Evolutionary conservation across 2,888 invertebrate species (phyloP).

Genomic region (Chloroclystis v-ata): DNA sequence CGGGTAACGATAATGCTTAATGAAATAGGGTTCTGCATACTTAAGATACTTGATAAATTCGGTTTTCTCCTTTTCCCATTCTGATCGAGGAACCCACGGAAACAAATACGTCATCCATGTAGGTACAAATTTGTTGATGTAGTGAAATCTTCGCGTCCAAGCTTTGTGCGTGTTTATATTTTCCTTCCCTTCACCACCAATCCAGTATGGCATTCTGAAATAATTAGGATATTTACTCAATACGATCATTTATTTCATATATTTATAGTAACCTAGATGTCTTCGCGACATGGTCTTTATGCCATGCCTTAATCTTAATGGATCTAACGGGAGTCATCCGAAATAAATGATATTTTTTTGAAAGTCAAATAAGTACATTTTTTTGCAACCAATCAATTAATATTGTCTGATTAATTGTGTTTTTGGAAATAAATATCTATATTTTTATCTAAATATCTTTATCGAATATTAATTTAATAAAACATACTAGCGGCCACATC

Average conservation of each 20-base stretch:
- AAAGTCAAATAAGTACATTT: no score
- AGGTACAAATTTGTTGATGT: conserved; percentile 55
- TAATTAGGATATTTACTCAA: background rate
- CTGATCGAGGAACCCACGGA: conserved; percentile 42
- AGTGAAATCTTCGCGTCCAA: conserved; percentile 53
- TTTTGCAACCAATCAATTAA: no score
- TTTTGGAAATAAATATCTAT: no score
- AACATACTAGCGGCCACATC: no score
- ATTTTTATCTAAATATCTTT: no score
- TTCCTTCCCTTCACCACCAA: conserved; percentile 44
- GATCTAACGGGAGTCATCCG: no score
- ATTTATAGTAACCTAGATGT: no score
- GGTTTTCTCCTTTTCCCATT: conserved; percentile 49
- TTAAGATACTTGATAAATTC: conserved; percentile 46
- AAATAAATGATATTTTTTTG: no score
- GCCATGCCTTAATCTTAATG: no score
- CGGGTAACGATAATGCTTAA: conserved; percentile 47
- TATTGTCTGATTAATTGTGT: no score
- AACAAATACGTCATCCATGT: conserved; percentile 43
- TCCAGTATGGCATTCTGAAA: conserved; percentile 50
- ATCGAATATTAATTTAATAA: no score
- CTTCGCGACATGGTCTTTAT: no score
- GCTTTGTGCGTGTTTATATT: conserved; percentile 49
- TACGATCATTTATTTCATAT: background rate
- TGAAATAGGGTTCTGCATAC: conserved; percentile 50